Conservation (phyloP, 2,888 invertebrate genomes). For the Drosophila tripunctata region DNA sequence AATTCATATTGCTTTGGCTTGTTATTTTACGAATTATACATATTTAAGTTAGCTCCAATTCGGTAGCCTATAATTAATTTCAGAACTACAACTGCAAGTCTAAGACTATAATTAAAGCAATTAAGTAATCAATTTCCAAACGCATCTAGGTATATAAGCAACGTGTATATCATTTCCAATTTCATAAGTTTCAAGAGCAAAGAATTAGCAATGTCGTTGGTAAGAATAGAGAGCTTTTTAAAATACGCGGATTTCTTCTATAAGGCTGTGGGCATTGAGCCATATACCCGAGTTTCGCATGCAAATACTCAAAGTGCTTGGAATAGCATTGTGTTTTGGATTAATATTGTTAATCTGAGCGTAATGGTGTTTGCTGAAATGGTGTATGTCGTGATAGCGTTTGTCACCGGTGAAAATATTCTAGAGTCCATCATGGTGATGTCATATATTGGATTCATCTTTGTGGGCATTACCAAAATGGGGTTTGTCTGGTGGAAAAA, state of each 20-base stretch:
- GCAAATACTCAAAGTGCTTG: slow-evolving; percentile 5
- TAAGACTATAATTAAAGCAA: slow-evolving; percentile 24
- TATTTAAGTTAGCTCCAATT: slow-evolving; percentile 25
- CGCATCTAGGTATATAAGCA: slow-evolving; percentile 33
- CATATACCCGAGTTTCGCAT: slow-evolving; percentile 38
- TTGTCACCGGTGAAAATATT: slow-evolving; percentile 57
- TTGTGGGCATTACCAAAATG: slow-evolving; percentile 76
- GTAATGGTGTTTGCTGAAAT: slow-evolving; percentile 54
- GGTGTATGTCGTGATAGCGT: slow-evolving; percentile 61
- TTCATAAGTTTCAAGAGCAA: not conserved
- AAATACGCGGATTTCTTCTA: slow-evolving; percentile 76
- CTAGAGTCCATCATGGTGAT: slow-evolving; percentile 72
- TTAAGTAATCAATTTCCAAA: slow-evolving; percentile 19
- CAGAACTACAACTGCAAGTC: slow-evolving; percentile 2
- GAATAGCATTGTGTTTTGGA: slow-evolving; percentile 51
- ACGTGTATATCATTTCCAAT: not conserved
- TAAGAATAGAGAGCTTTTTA: slow-evolving; percentile 64
- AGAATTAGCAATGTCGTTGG: slow-evolving; percentile 27
- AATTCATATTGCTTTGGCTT: not conserved
- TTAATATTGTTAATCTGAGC: slow-evolving; percentile 60
- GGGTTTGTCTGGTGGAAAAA: slow-evolving; percentile 71
- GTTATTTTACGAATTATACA: too few relatives aligned
- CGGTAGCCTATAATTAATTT: slow-evolving; percentile 20
- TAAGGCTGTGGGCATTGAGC: slow-evolving; percentile 61
- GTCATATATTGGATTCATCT: slow-evolving; percentile 78